These are phyloP conservation scores for Pluvialis apricaria DNA, from an alignment of 2,113 vertebrate genomes.

Conservation along the genomic window DNA sequence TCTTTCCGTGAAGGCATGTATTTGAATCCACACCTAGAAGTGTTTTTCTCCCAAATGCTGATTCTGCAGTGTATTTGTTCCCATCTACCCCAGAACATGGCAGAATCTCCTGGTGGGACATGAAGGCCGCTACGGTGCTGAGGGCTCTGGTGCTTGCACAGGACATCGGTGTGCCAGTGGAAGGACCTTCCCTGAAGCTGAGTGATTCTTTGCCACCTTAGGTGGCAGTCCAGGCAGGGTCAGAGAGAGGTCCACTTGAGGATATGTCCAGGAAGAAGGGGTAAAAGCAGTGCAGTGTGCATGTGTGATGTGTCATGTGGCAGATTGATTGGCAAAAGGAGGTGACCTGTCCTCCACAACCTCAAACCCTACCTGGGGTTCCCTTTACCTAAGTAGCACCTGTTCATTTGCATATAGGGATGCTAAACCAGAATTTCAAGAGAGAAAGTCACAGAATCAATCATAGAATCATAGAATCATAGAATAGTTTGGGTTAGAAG, in stretches of 20 bases:
- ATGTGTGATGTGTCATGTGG: neutral
- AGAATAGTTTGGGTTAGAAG: neutral
- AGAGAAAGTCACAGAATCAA: neutral
- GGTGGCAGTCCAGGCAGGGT: neutral
- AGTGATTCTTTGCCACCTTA: neutral
- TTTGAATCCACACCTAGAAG: neutral
- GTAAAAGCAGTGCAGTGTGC: neutral
- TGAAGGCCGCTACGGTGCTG: neutral
- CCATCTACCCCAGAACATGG: accelerated
- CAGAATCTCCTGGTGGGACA: neutral
- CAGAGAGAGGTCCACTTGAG: neutral
- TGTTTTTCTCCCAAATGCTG: neutral
- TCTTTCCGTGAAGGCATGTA: neutral
- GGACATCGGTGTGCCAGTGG: accelerated
- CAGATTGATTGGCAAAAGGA: neutral
- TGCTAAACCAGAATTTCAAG: neutral
- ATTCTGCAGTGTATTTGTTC: neutral
- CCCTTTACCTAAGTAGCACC: neutral
- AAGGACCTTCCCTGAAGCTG: neutral
- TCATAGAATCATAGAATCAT: neutral
- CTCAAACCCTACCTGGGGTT: neutral
- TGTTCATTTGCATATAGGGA: neutral
- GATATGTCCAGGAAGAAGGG: neutral
- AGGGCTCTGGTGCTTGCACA: neutral
- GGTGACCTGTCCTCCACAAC: neutral